phyloP scores from a whole-genome alignment of 2,888 invertebrate species.

The Tipula vernalis region DNA sequence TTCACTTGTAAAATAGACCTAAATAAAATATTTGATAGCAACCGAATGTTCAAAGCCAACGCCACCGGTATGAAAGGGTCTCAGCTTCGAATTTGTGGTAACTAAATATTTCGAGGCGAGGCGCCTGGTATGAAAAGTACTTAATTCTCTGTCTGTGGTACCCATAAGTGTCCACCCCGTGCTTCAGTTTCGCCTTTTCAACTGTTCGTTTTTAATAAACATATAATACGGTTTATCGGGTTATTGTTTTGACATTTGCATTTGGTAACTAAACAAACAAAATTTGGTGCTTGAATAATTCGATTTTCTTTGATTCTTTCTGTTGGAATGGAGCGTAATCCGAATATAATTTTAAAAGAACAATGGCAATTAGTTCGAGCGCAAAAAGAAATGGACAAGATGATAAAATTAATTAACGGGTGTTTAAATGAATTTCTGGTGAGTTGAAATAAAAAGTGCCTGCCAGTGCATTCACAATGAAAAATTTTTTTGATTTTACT shows the following conservation, averaged over 20 bases:
- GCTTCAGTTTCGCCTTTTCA: too few relatives aligned
- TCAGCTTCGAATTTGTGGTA: too few relatives aligned
- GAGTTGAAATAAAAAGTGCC: background rate
- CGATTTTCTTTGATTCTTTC: background rate
- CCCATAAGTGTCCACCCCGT: too few relatives aligned
- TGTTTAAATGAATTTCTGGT: conserved; percentile 5
- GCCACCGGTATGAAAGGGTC: too few relatives aligned
- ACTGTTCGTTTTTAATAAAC: background rate
- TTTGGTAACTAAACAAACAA: background rate
- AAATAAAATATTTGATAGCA: too few relatives aligned
- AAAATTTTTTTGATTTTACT: too few relatives aligned
- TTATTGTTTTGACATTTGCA: background rate
- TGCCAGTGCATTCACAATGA: too few relatives aligned
- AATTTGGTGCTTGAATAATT: background rate
- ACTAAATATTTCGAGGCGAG: too few relatives aligned
- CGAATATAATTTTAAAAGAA: background rate
- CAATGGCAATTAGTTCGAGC: background rate
- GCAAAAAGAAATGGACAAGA: background rate
- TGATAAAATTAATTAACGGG: background rate
- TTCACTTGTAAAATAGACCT: too few relatives aligned
- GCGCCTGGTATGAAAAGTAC: too few relatives aligned
- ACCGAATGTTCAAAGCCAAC: too few relatives aligned
- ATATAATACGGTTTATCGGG: background rate
- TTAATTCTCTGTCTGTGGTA: too few relatives aligned
- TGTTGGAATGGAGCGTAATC: background rate